phyloP scores from a whole-genome alignment of 2,888 invertebrate genomes.

The Aelia acuminata region DNA sequence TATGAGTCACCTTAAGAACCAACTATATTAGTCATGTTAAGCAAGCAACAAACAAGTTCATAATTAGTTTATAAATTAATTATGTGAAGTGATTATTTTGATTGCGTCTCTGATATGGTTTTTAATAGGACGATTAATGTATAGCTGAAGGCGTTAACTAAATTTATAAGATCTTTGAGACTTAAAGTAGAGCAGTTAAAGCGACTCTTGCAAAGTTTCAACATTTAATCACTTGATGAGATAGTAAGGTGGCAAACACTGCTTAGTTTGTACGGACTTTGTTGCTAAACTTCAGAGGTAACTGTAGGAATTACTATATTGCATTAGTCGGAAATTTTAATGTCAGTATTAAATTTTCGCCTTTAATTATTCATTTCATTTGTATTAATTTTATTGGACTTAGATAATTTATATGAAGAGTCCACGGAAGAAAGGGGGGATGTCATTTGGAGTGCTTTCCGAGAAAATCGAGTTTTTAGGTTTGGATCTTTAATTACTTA shows the following conservation, averaged over 20 bases:
- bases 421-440: too few relatives aligned
- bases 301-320: neutral
- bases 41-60: too few relatives aligned
- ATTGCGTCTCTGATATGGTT: neutral
- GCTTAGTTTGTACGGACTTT: constrained; percentile 14
- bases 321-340: neutral
- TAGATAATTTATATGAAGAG: too few relatives aligned
- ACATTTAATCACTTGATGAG: constrained; percentile 42
- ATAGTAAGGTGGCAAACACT: constrained; percentile 38
- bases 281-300: constrained; percentile 25
- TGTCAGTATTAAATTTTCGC: neutral
- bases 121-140: neutral
- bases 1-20: too few relatives aligned
- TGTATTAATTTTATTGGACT: too few relatives aligned
- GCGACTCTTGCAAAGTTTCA: constrained; percentile 10
- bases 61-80: too few relatives aligned
- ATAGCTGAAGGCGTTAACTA: neutral
- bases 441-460: too few relatives aligned
- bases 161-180: neutral
- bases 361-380: too few relatives aligned
- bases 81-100: too few relatives aligned
- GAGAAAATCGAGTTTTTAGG: too few relatives aligned
- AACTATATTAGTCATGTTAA: too few relatives aligned
- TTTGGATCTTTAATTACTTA: too few relatives aligned
- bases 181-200: constrained; percentile 1